phyloP scores from a whole-genome alignment of 1,140 invertebrate genomes.

The Teleopsis dalmanni region DNA sequence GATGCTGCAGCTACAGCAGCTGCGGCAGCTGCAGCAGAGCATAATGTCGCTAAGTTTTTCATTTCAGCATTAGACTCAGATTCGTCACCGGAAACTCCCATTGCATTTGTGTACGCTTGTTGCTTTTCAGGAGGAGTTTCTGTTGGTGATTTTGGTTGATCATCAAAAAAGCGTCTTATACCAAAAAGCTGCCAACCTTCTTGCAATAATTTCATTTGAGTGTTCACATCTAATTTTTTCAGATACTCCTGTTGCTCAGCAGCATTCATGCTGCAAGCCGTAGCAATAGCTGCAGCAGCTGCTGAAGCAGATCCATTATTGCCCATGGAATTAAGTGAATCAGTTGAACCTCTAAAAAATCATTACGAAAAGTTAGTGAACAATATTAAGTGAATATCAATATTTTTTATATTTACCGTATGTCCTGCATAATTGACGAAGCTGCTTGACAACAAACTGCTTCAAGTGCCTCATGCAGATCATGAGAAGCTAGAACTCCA shows the following conservation, averaged over 20 bases:
- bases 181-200: conserved; percentile 34
- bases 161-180: conserved; percentile 36
- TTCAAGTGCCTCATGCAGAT: conserved; percentile 9
- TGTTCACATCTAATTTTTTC: conserved; percentile 5
- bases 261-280: conserved; percentile 9
- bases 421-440: no score
- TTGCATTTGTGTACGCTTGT: conserved; percentile 26
- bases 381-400: no score
- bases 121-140: conserved; percentile 42
- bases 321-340: conserved; percentile 1
- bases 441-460: conserved; percentile 15
- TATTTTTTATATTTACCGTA: no score
- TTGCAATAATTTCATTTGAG: conserved; percentile 27
- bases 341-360: no score
- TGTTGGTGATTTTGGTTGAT: conserved; percentile 42
- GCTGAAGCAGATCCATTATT: conserved; percentile 4
- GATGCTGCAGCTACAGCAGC: conserved; percentile 16
- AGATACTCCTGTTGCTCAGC: conserved; percentile 16
- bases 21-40: conserved; percentile 35
- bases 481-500: conserved; percentile 2
- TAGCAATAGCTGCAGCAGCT: conserved; percentile 10
- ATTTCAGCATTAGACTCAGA: conserved; percentile 21
- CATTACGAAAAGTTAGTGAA: no score
- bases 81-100: conserved; percentile 2
- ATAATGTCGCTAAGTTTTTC: conserved; percentile 37